Base-by-base conservation (phyloP, 1,140 invertebrate species). In the Sminthurides bifidus region DNA sequence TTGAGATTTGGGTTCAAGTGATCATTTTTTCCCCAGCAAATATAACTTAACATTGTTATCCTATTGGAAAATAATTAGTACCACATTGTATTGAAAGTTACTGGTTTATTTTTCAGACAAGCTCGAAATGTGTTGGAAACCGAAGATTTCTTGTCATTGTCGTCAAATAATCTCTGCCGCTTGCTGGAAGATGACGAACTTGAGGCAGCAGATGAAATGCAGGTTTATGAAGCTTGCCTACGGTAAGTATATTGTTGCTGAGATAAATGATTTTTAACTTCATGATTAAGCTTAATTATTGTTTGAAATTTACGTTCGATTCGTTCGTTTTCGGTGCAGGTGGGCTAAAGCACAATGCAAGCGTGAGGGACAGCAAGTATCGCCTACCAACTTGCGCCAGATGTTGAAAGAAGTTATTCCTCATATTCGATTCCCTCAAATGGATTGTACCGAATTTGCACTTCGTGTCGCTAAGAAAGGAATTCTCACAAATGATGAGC, bases 181-280 rank as follows among this genome's bases (percentile, higher is more conserved):
- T n/a, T 53, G 5, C 37, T 53, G 5, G 51, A 53, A 27, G 35
- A 53, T 8, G 37, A 38, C 43, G 23, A 38, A 17, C 3, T 53
- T 5, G 51, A 53, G 29, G 51, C 35, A 8, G 23, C 35, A 4
- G 51, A 53, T 53, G 51, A 53, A 26, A 38, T 53, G 33, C 51
- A 53, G 21, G n/a, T 53, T 6, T 53, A 38, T 53, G 38, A 53
- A 19, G 51, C 51, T 26, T 21, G 15, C 3, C 6, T 53, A 27
- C 40, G 38, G 51, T 53, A 12, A 37, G 14, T 37, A 43, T 43
- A 17, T 21, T 8, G 6, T 15, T 23, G 41, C 8, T 23, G n/a
- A 14, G 41, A 23, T 6, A 43, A 43, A 8, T 43, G 15, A 15
- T 10, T 43, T 10, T 43, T 10, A 21, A 43, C n/a, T 43, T 21